Evolutionary conservation across 1,140 invertebrate species (phyloP), one percentile per base, ranked within the genome.

Genomic region (Tetramorium simillimum): DNA sequence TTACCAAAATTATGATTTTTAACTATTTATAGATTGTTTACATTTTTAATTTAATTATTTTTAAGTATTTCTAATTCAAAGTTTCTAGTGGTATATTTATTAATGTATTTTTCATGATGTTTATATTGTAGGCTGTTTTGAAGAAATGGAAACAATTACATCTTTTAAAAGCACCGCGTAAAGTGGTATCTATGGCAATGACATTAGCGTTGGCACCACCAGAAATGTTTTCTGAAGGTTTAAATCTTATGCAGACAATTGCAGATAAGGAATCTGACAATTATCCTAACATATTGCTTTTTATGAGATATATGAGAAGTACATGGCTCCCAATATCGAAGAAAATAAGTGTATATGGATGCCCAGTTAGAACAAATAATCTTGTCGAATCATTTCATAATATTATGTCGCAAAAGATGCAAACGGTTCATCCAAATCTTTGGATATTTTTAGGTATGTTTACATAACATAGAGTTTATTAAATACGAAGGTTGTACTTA

Each of bases 361-460:
- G 65, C 5, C 37, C 65, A 43, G n/a, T 40, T 10, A 40, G 62
- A 4, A 65, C 62, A 1, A 60, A 24, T n/a, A 65, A 65, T 37
- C 33, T 65, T 65, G 62, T 65, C 2, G 62, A 65, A 40, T 65
- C 62, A 10, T 65, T 65, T 40, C 33, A 65, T 65, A n/a, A n/a
- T n/a, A n/a, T n/a, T n/a, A n/a, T n/a, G n/a, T n/a, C 3, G 7
- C 16, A 65, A n/a, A 65, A 40, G 9, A 65, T 65, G 16, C 62
- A 65, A n/a, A 40, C 18, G 24, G 62, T 40, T 65, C 62, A 65
- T 65, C 62, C 62, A n/a, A 65, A 65, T 65, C 33, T 65, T 40
- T 65, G 62, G 62, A n/a, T 65, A n/a, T 69, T 69, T 65, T 65
- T 65, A 65, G 33, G 62, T 65, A 67, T 28, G 28, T 28, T 28